Evolutionary conservation across 1,140 invertebrate genomes (phyloP).

Genomic region (Diorhabda carinulata): DNA sequence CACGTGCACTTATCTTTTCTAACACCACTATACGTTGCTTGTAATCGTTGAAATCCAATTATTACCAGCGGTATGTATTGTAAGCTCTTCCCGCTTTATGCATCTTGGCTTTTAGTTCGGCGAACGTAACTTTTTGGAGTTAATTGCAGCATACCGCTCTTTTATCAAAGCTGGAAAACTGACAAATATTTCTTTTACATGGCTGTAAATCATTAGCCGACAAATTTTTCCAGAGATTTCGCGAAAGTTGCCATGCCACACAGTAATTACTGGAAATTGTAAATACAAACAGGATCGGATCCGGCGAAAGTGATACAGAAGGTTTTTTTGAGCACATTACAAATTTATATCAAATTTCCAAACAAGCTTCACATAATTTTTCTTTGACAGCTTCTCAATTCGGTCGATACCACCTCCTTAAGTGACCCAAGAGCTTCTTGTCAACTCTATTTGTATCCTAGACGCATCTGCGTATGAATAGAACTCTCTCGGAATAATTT

Average conservation of each 20-base stretch:
- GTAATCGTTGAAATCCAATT: conserved; percentile 2
- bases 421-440: too few species aligned
- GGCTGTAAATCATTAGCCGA: not conserved
- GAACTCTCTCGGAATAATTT: too few species aligned
- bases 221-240: not conserved
- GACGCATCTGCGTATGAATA: too few species aligned
- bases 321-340: too few species aligned
- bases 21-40: not conserved
- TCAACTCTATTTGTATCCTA: too few species aligned
- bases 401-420: too few species aligned
- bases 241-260: conserved; percentile 1
- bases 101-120: not conserved
- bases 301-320: not conserved
- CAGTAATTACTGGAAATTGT: not conserved
- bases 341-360: too few species aligned
- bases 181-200: conserved; percentile 1
- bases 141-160: not conserved
- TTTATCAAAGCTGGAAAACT: not conserved
- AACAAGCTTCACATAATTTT: too few species aligned
- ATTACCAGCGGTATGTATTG: not conserved
- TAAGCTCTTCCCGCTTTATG: not conserved
- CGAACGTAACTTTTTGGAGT: not conserved
- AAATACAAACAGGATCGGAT: not conserved
- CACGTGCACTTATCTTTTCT: not conserved
- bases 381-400: too few species aligned